Evolutionary conservation across 2,888 invertebrate genomes (phyloP), one percentile per base, ranked within the genome.

Genomic region (Operophtera brumata): DNA sequence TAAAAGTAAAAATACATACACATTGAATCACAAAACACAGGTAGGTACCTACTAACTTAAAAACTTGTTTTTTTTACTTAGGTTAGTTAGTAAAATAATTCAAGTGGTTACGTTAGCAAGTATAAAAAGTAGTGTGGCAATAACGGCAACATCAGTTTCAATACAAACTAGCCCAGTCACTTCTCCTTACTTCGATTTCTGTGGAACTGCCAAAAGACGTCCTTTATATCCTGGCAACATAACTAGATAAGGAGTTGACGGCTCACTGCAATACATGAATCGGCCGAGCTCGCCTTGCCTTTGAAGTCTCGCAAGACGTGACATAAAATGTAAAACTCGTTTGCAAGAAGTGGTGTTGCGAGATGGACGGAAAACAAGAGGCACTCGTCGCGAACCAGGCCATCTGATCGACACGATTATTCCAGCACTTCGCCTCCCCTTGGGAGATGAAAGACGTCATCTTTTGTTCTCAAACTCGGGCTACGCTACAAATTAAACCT

Each of bases 351-450:
- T 65, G 70, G 52, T 57, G 59, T 64, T 77, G 62, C 66, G 73
- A 20, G 20, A 67, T 66, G 65, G 64, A 36, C 51, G 49, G 9
- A 60, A 59, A 67, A 70, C 65, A 67, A 78, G 76, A 40, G 71
- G 68, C 79, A 66, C 79, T 81, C 57, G 57, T 57, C 61, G 56
- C 52, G 66, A 82, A 80, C 74, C 77, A 74, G 82, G 81, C 66
- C 80, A 77, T 78, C 77, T 68, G 75, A 80, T 78, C 72, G 69
- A 70, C 68, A 64, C 69, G 66, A 70, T 70, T 69, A 72, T 64
- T 66, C 49, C 57, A 59, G 32, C 60, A 60, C 58, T 59, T 49
- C 47, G 46, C 45, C n/a, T 30, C 45, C 60, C 61, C 61, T 62
- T 34, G 47, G 47, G 60, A 52, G 61, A 61, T 57, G 60, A 67